Conservation (phyloP, 2,888 invertebrate species). For the Megaustenia siamemsis region DNA sequence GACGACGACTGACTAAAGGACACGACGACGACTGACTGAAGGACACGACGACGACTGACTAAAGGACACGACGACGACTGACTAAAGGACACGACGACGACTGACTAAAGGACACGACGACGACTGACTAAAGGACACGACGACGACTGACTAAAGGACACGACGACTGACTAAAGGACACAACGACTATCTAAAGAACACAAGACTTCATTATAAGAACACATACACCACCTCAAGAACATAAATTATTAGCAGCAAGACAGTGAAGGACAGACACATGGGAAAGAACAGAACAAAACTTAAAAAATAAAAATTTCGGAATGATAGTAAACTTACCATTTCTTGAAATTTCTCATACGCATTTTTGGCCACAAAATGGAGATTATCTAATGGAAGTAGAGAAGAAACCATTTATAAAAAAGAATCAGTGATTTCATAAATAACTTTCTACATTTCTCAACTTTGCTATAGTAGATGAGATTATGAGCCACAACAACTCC, state of each 20-base stretch:
- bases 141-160: no score
- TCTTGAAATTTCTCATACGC: slow-evolving; percentile 46
- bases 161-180: not conserved
- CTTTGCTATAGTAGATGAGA: no score
- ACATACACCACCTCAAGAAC: not conserved
- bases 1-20: no score
- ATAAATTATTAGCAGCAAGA: no score
- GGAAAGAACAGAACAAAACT: not conserved
- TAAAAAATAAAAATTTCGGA: not conserved
- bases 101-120: not conserved
- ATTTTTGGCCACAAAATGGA: slow-evolving; percentile 42
- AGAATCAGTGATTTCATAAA: no score
- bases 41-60: not conserved
- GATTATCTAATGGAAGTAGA: slow-evolving; percentile 20
- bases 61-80: not conserved
- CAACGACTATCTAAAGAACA: not conserved
- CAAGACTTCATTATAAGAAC: not conserved
- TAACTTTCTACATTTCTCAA: no score
- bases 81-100: no score
- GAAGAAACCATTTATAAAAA: not conserved
- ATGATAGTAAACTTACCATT: slow-evolving; percentile 20
- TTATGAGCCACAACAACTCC: no score
- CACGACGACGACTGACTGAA: not conserved
- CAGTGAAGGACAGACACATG: no score
- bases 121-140: not conserved